Evolutionary conservation across 2,888 invertebrate genomes (phyloP), one percentile per base, ranked within the genome.

Genomic region (Eristalis arbustorum): DNA sequence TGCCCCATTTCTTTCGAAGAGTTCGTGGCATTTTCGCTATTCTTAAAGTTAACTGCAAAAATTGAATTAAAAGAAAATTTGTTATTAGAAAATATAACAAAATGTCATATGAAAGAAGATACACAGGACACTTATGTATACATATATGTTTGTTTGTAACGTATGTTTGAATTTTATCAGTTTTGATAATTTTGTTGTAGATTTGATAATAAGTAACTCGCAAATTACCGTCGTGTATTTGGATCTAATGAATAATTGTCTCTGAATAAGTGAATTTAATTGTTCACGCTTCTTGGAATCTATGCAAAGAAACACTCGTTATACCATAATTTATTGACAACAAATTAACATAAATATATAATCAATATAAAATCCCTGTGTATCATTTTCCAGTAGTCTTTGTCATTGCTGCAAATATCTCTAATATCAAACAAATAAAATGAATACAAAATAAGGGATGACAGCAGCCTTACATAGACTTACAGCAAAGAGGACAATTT

Each of bases 251-350:
- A 25, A 59, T 25, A n/a, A n/a, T 25, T 14, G 25, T 14, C 40
- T 59, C 6, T 66, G 61, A 18, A 77, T 82, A 77, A 82, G 78
- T 77, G 82, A 77, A 64, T 74, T 71, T 74, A 77, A 74, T 49
- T 81, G 56, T 77, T 69, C 73, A 72, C 37, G 80, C 57, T 61
- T 34, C 49, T 84, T 76, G 59, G 23, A 61, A 49, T 62, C 71
- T 81, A 67, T 88, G 91, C 90, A 92, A 91, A 91, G 90, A 91
- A 92, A 90, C 92, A 91, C 91, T 92, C 92, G 92, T 89, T 91
- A 82, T 81, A 78, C 63, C 62, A 34, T 89, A 88, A 89, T 89
- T 89, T 89, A 89, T 89, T 18, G 74, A 64, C 74, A 67, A 8
- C 56, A 87, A 87, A 87, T 87, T 87, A 83, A 74, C 87, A 87